phyloP scores from a whole-genome alignment of 1,140 invertebrate species.

The Drosophila lacertosa region DNA sequence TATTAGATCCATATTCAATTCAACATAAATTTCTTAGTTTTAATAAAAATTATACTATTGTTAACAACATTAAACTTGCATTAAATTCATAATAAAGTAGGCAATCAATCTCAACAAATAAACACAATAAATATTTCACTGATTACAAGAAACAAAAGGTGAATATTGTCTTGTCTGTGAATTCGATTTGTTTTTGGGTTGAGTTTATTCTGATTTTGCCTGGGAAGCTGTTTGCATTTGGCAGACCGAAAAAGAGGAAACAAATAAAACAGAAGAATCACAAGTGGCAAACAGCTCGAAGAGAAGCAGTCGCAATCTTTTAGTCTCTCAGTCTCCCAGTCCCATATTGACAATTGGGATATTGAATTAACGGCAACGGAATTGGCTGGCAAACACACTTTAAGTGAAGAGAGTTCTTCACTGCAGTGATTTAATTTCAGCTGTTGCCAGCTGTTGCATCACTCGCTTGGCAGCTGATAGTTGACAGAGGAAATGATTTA shows the following conservation, averaged over 20 bases:
- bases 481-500: slow-evolving; percentile 75
- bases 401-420: slow-evolving; percentile 41
- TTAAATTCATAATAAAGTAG: too few relatives aligned
- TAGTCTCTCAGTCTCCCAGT: neutral
- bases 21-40: too few relatives aligned
- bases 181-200: neutral
- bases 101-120: too few relatives aligned
- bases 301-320: neutral
- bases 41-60: too few relatives aligned
- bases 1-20: too few relatives aligned
- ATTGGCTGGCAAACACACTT: slow-evolving; percentile 24
- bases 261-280: neutral
- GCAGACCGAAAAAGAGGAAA: neutral
- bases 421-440: slow-evolving; percentile 46
- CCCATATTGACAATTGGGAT: slow-evolving; percentile 31
- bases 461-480: slow-evolving; percentile 46
- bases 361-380: slow-evolving; percentile 29
- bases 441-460: slow-evolving; percentile 65
- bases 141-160: too few relatives aligned
- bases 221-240: slow-evolving; percentile 10
- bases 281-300: neutral
- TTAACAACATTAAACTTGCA: too few relatives aligned
- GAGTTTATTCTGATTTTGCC: slow-evolving; percentile 2
- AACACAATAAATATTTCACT: too few relatives aligned
- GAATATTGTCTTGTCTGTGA: slow-evolving; percentile 3